phyloP scores from a whole-genome alignment of 2,113 vertebrate species.

The Reinhardtius hippoglossoides region DNA sequence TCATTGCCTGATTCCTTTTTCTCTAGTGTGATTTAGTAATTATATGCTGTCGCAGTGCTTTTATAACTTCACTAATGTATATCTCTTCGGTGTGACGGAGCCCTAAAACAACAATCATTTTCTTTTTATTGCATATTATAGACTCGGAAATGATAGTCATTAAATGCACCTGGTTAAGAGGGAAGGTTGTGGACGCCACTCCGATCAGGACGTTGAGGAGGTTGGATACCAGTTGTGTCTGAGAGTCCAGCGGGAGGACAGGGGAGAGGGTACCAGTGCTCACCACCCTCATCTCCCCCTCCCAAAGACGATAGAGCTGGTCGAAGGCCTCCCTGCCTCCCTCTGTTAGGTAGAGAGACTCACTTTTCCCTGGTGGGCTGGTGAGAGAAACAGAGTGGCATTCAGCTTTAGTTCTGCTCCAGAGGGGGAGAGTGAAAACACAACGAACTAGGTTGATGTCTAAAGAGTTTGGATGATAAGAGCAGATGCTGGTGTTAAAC shows the following conservation, averaged over 20 bases:
- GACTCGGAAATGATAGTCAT: conserved; percentile 18
- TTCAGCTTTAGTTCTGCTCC: neutral
- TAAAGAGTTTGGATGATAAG: no score
- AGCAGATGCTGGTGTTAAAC: no score
- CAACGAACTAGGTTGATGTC: no score
- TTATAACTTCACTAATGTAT: conserved; percentile 3
- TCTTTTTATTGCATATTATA: conserved; percentile 26
- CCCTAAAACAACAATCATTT: conserved; percentile 18
- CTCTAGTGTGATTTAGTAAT: conserved; percentile 17
- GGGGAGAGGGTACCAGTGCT: conserved; percentile 80
- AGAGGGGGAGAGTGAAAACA: neutral
- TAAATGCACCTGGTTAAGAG: conserved; percentile 85
- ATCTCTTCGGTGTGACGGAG: conserved; percentile 21
- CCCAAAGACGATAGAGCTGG: conserved; percentile 89
- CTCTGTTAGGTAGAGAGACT: conserved; percentile 92
- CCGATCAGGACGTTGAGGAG: conserved; percentile 94
- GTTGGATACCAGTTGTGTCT: conserved; percentile 91
- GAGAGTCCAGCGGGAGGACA: conserved; percentile 84
- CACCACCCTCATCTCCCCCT: conserved; percentile 87
- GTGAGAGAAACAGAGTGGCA: neutral
- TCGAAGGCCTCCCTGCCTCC: conserved; percentile 94
- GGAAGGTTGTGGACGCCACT: conserved; percentile 91
- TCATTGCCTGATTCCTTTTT: neutral
- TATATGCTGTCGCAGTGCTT: conserved; percentile 13
- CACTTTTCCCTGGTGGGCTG: conserved; percentile 92